A percentile compares a stretch with the other conserved stretches of the same genome.
Evolutionary conservation across 2,888 invertebrate species (phyloP).

Genomic region (Drosophila anceps): DNA sequence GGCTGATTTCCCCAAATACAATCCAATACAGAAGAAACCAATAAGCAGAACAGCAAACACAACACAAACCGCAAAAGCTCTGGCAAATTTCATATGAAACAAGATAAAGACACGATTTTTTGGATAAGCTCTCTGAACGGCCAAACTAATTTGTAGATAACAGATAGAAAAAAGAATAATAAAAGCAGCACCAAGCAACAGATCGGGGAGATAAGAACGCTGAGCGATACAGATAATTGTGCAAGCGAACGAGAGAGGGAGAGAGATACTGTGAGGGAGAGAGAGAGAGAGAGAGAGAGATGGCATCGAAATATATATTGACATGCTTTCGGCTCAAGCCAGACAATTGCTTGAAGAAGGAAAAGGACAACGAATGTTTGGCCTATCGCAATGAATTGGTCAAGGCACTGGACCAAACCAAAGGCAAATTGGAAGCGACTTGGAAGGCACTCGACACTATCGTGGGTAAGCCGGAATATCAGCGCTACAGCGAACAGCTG

Average conservation of each 20-base stretch:
- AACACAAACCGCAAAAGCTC: neutral
- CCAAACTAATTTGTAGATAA: conserved; percentile 2
- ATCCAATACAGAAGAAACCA: neutral
- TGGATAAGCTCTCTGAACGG: neutral
- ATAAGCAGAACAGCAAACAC: neutral
- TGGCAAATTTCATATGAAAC: neutral
- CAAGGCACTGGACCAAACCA: conserved; percentile 30
- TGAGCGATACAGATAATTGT: neutral
- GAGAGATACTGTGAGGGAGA: neutral
- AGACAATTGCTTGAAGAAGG: neutral
- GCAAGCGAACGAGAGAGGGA: neutral
- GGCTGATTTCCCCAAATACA: neutral
- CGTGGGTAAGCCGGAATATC: conserved; percentile 19
- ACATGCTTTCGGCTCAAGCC: conserved; percentile 17
- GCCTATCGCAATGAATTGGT: conserved; percentile 29
- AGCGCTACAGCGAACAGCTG: conserved; percentile 4
- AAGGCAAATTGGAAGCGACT: conserved; percentile 45
- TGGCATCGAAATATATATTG: conserved; percentile 29
- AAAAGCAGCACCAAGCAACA: neutral
- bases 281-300: neutral
- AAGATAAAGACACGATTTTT: neutral
- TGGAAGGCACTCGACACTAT: conserved; percentile 38
- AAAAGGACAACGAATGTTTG: conserved; percentile 14
- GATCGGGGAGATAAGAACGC: neutral
- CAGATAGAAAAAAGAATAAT: neutral